A percentile compares a stretch with the other conserved stretches of the same genome.
These are phyloP conservation scores for Neotragus pygmaeus DNA, from an alignment of 2,113 vertebrate genomes.

Conservation along the genomic window DNA sequence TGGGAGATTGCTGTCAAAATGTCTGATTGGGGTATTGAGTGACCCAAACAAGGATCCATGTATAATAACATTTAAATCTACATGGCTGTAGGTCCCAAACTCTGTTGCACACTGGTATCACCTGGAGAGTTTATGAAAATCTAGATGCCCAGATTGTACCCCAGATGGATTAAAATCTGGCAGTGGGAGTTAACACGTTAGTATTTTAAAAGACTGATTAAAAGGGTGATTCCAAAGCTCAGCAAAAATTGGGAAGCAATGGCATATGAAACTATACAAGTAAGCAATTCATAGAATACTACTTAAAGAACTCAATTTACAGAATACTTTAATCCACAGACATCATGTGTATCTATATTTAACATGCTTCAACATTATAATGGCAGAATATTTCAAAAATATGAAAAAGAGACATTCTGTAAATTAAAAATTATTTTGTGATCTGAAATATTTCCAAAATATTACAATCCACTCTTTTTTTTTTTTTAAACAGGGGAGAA, in stretches of 20 bases:
- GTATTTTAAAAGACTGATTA: slow-evolving; percentile 16
- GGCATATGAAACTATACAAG: background rate
- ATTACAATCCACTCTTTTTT: background rate
- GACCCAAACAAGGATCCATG: background rate
- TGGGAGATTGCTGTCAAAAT: background rate
- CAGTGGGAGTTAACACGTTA: background rate
- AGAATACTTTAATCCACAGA: background rate
- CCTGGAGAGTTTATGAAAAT: background rate
- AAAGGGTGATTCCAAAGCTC: background rate
- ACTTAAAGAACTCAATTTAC: background rate
- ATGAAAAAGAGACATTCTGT: background rate
- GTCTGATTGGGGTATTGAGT: background rate
- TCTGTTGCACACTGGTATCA: background rate
- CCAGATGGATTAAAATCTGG: background rate
- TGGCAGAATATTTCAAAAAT: background rate
- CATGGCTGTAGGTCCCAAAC: background rate
- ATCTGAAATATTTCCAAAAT: slow-evolving; percentile 22
- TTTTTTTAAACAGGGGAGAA: background rate
- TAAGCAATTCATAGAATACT: background rate
- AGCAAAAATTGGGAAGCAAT: background rate
- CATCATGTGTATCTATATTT: background rate
- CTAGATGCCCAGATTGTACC: background rate
- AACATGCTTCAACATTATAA: background rate
- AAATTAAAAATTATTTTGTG: slow-evolving; percentile 24
- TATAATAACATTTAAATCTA: background rate